These are phyloP conservation scores for Eremobia ochroleuca DNA, from an alignment of 2,888 invertebrate genomes.

Conservation along the genomic window DNA sequence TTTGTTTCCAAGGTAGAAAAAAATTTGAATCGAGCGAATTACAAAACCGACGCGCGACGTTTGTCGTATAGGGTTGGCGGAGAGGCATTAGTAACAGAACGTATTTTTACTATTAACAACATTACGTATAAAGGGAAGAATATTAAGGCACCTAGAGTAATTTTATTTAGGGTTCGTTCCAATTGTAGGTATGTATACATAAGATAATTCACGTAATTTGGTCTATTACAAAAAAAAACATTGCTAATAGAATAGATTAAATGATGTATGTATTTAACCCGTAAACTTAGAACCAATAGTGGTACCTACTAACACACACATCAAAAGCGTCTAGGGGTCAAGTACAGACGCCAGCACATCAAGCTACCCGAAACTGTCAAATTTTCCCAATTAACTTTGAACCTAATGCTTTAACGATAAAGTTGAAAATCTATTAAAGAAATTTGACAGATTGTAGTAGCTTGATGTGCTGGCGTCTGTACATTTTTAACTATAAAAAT, in stretches of 20 bases:
- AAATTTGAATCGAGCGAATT: slow-evolving; percentile 86
- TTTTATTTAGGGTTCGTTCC: not conserved
- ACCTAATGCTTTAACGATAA: too few relatives aligned
- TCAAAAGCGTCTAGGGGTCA: too few relatives aligned
- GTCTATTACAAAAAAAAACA: not conserved
- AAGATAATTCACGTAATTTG: not conserved
- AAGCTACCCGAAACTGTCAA: too few relatives aligned
- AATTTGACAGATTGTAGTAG: too few relatives aligned
- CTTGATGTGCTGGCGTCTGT: too few relatives aligned
- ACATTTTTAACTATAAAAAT: too few relatives aligned
- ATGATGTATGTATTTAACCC: not conserved
- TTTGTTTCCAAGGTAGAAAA: slow-evolving; percentile 84
- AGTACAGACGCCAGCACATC: too few relatives aligned
- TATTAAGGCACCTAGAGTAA: too few relatives aligned
- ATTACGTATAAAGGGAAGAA: not conserved
- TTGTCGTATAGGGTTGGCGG: slow-evolving; percentile 78
- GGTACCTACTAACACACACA: too few relatives aligned
- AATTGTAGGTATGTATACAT: not conserved
- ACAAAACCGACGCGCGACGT: slow-evolving; percentile 82
- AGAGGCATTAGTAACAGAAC: not conserved
- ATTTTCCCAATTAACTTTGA: too few relatives aligned
- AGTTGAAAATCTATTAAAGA: too few relatives aligned
- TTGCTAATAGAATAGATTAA: too few relatives aligned
- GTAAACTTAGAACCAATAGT: not conserved
- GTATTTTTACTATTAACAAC: not conserved